These are phyloP conservation scores for Onthophagus taurus DNA, from an alignment of 1,140 invertebrate genomes.

Conservation along the genomic window DNA sequence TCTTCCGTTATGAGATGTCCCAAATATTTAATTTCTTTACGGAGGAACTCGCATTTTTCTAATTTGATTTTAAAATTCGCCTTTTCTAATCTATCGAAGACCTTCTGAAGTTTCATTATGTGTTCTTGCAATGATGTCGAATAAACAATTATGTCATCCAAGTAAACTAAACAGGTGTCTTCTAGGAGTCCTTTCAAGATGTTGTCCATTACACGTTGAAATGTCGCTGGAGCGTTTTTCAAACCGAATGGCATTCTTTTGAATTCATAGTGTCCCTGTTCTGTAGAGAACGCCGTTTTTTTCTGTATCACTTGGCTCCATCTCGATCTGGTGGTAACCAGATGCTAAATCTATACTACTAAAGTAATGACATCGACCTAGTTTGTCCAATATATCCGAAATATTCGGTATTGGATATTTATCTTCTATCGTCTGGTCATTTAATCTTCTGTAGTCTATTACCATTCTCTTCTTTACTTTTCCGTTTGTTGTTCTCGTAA, in stretches of 20 bases:
- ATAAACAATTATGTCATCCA: conserved; percentile 7
- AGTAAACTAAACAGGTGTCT: not conserved
- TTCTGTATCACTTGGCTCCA: conserved; percentile 29
- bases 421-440: too few relatives aligned
- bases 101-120: not conserved
- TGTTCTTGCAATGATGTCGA: conserved; percentile 2
- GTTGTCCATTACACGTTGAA: conserved; percentile 38
- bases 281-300: conserved; percentile 42
- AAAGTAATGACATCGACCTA: conserved; percentile 39
- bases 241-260: conserved; percentile 29
- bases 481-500: too few relatives aligned
- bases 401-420: conserved; percentile 46
- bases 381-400: conserved; percentile 38
- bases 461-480: too few relatives aligned
- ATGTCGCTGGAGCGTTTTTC: conserved; percentile 29
- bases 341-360: conserved; percentile 38
- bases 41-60: conserved; percentile 25
- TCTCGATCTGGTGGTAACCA: conserved; percentile 39
- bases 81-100: not conserved
- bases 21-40: conserved; percentile 33
- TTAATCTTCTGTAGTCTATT: too few relatives aligned
- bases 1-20: conserved; percentile 35
- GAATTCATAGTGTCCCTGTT: conserved; percentile 32
- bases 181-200: conserved; percentile 24
- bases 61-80: conserved; percentile 18